phyloP scores from a whole-genome alignment of 1,140 invertebrate genomes.

The Scaptomyza pallida region DNA sequence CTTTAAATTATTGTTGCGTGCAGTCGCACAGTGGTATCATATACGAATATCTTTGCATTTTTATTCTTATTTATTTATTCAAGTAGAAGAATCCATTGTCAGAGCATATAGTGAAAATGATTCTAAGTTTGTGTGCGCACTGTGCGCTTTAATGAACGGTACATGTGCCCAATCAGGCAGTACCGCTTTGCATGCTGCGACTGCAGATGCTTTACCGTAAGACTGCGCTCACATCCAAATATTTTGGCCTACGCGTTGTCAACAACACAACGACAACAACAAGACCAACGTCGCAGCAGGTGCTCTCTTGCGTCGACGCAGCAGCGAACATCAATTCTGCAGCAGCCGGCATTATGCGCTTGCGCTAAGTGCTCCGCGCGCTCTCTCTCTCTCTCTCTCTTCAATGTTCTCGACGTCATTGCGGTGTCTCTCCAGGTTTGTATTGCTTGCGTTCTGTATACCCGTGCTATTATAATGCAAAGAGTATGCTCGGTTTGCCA shows the following conservation, averaged over 20 bases:
- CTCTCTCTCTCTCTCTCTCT: too few species aligned
- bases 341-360: constrained; percentile 36
- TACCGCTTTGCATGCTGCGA: constrained; percentile 76
- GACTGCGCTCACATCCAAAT: constrained; percentile 56
- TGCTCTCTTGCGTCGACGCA: constrained; percentile 53
- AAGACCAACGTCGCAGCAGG: constrained; percentile 31
- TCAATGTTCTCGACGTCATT: not conserved
- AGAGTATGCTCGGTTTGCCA: not conserved
- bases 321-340: constrained; percentile 23
- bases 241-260: constrained; percentile 77
- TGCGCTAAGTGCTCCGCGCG: constrained; percentile 27
- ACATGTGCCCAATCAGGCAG: constrained; percentile 65
- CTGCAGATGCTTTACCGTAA: constrained; percentile 60
- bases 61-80: not conserved
- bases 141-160: constrained; percentile 58
- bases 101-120: too few species aligned
- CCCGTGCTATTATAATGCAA: not conserved
- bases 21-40: constrained; percentile 47
- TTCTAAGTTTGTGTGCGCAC: constrained; percentile 41
- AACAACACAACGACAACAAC: constrained; percentile 31
- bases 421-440: constrained; percentile 5
- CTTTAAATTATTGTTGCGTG: constrained; percentile 69
- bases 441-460: constrained; percentile 1
- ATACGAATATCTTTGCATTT: too few species aligned
- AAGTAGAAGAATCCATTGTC: too few species aligned